A percentile compares a stretch with the other conserved stretches of the same genome.
Evolutionary conservation across 2,113 vertebrate genomes (phyloP).

Genomic region (Oncorhynchus mykiss): DNA sequence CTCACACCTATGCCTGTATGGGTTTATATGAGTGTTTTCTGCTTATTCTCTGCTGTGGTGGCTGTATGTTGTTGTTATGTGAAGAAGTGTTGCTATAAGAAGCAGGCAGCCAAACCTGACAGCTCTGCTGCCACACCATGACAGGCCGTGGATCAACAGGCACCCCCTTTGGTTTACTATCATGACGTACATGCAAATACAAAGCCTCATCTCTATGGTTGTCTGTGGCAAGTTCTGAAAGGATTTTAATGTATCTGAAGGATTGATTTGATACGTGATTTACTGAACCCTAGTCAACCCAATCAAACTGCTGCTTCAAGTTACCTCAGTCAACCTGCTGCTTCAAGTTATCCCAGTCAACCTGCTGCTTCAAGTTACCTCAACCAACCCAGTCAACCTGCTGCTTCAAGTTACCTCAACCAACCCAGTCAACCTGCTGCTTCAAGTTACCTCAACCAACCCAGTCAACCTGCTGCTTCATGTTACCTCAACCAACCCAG

Average conservation of each 20-base stretch:
- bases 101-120: slow-evolving; percentile 18
- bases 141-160: neutral
- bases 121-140: neutral
- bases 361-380: too few species aligned
- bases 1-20: accelerated
- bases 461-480: too few species aligned
- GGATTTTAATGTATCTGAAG: neutral
- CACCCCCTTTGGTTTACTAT: slow-evolving; percentile 16
- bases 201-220: neutral
- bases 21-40: neutral
- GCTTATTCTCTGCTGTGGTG: accelerated
- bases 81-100: slow-evolving; percentile 44
- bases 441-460: too few species aligned
- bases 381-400: neutral
- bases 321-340: neutral
- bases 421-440: too few species aligned
- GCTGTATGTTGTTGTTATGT: slow-evolving; percentile 25
- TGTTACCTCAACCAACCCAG: too few species aligned
- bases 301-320: neutral
- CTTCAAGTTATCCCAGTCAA: neutral
- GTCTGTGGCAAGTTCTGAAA: neutral
- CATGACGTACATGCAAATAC: slow-evolving; percentile 14
- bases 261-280: neutral
- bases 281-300: neutral
- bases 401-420: too few species aligned